Evolutionary conservation across 1,140 invertebrate species (phyloP).

Genomic region (Camponotus vicinus): DNA sequence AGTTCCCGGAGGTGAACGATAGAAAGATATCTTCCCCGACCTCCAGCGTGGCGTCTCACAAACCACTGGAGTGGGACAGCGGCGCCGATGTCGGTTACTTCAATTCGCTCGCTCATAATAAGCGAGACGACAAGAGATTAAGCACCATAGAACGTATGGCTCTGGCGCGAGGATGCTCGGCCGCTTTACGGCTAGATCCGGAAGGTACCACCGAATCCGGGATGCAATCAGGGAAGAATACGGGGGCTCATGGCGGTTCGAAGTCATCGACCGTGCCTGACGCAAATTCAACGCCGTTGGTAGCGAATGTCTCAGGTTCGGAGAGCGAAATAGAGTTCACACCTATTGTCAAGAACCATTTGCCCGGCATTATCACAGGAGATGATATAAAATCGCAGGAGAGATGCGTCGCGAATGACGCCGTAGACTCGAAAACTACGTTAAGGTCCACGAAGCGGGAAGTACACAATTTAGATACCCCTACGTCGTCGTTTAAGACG

Average conservation of each 20-base stretch:
- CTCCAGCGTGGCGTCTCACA: slow-evolving; percentile 89
- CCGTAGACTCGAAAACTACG: slow-evolving; percentile 10
- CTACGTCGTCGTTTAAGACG: slow-evolving; percentile 71
- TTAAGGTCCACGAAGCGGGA: slow-evolving; percentile 32
- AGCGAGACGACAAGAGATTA: slow-evolving; percentile 84
- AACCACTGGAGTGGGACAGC: slow-evolving; percentile 92
- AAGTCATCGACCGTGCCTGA: slow-evolving; percentile 69
- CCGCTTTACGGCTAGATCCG: slow-evolving; percentile 82
- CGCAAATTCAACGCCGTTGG: slow-evolving; percentile 81
- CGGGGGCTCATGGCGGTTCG: slow-evolving; percentile 33
- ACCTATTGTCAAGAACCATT: slow-evolving; percentile 82
- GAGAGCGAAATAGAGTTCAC: slow-evolving; percentile 85
- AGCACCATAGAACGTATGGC: slow-evolving; percentile 89
- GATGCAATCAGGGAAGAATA: slow-evolving; percentile 64
- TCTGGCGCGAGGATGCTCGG: slow-evolving; percentile 81
- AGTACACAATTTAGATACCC: slow-evolving; percentile 55
- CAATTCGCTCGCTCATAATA: slow-evolving; percentile 83
- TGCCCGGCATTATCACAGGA: slow-evolving; percentile 75
- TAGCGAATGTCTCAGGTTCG: slow-evolving; percentile 75
- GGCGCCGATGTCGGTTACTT: slow-evolving; percentile 92
- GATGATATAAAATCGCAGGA: slow-evolving; percentile 69
- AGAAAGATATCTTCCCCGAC: slow-evolving; percentile 86
- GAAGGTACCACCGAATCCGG: slow-evolving; percentile 82
- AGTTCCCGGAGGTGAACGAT: slow-evolving; percentile 64
- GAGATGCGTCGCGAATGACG: slow-evolving; percentile 43